Evolutionary conservation across 1,140 invertebrate species (phyloP).

Genomic region (Aplysia californica): DNA sequence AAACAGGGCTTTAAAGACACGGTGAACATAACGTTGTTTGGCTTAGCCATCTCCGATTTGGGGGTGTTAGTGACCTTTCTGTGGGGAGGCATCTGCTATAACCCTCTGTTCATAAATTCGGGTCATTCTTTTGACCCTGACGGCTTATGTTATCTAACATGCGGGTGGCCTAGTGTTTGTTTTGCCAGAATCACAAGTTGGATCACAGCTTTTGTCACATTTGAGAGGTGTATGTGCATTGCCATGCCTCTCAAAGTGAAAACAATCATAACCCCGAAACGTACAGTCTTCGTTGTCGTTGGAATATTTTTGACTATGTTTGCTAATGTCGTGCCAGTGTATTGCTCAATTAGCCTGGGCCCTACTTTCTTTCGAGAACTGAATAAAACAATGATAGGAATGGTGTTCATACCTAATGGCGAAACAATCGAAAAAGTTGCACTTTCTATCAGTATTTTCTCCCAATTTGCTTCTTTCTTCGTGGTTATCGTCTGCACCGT

Average conservation of each 20-base stretch:
- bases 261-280: no score
- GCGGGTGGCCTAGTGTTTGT: constrained; percentile 13
- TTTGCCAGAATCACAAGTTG: constrained; percentile 12
- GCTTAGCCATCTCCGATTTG: no score
- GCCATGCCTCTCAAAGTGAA: no score
- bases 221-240: no score
- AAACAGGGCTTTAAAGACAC: no score
- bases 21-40: no score
- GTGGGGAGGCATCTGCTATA: background rate
- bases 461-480: constrained; percentile 5
- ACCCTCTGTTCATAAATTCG: background rate
- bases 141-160: background rate
- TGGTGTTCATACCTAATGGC: background rate
- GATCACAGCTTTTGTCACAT: constrained; percentile 20
- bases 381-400: background rate
- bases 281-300: background rate
- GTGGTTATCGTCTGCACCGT: no score
- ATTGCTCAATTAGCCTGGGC: background rate
- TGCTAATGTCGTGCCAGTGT: constrained; percentile 4
- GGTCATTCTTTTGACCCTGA: background rate
- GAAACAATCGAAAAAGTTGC: background rate
- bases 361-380: background rate
- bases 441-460: constrained; percentile 4
- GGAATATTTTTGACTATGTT: constrained; percentile 3
- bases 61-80: no score